These are phyloP conservation scores for Zapornia atra DNA, from an alignment of 2,113 vertebrate species.

Conservation along the genomic window DNA sequence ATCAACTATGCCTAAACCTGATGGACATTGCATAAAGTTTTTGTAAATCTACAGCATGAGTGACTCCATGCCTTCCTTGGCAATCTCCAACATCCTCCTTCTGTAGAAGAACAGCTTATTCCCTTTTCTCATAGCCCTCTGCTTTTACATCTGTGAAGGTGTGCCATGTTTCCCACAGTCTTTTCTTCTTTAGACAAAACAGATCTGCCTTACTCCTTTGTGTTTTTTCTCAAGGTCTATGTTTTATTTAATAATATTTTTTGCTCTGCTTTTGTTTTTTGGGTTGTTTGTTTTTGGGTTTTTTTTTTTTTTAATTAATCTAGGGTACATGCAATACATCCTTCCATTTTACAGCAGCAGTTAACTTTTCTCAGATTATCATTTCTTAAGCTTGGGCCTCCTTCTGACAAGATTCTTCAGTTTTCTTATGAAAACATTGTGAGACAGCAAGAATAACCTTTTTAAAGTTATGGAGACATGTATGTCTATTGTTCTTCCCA, in stretches of 20 bases:
- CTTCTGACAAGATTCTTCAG: neutral
- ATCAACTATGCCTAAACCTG: neutral
- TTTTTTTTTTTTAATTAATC: neutral
- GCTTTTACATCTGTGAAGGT: neutral
- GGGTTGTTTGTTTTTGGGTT: too few relatives aligned
- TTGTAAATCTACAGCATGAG: neutral
- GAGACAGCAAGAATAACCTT: neutral
- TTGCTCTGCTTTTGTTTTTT: neutral
- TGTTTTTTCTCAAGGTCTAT: too few relatives aligned
- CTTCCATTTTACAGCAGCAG: neutral
- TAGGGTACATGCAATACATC: neutral
- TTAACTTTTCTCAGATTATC: neutral
- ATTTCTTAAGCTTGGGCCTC: neutral
- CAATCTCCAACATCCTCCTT: neutral
- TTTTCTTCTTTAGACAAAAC: neutral
- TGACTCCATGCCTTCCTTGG: neutral
- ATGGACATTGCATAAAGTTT: neutral
- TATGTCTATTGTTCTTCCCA: neutral
- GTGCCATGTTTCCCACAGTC: neutral
- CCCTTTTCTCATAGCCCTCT: accelerated
- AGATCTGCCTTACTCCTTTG: neutral
- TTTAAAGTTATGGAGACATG: neutral
- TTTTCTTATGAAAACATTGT: neutral
- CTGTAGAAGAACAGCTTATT: neutral
- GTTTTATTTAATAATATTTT: neutral